Conservation (phyloP, 2,888 invertebrate genomes). For the Brenthis ino region DNA sequence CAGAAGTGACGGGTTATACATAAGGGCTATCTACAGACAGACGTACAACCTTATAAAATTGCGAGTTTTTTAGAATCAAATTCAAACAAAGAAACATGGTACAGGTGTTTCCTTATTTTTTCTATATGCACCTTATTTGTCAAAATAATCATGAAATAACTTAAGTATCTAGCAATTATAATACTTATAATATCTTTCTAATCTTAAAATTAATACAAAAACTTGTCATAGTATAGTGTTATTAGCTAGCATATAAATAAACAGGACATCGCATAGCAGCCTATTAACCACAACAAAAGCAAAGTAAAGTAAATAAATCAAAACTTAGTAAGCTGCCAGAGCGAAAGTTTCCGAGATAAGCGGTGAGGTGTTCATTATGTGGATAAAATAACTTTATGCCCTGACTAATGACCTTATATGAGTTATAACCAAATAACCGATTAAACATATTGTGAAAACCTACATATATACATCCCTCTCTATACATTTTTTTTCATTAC, state of each 20-base stretch:
- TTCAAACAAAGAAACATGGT: too few species aligned
- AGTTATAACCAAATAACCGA: constrained; percentile 41
- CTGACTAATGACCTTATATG: constrained; percentile 56
- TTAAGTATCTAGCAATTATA: too few species aligned
- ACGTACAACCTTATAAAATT: too few species aligned
- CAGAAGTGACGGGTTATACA: too few species aligned
- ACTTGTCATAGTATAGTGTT: not conserved
- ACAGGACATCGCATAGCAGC: constrained; percentile 28
- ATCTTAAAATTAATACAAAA: not conserved
- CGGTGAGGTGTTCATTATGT: constrained; percentile 64
- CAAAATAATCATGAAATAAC: too few species aligned
- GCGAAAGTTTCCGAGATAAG: constrained; percentile 60
- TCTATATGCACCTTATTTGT: too few species aligned
- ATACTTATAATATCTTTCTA: too few species aligned
- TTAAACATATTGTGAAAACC: constrained; percentile 24
- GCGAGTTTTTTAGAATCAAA: too few species aligned
- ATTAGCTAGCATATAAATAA: not conserved
- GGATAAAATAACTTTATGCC: constrained; percentile 62
- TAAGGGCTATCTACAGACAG: too few species aligned
- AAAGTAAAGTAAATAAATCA: constrained; percentile 66
- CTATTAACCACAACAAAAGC: constrained; percentile 39
- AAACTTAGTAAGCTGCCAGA: constrained; percentile 56
- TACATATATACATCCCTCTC: too few species aligned
- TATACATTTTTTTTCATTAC: too few species aligned
- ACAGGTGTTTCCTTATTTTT: too few species aligned